A percentile compares a stretch with the other conserved stretches of the same genome.
Conservation (phyloP, 2,113 vertebrate species). For the Laticauda laticaudata region DNA sequence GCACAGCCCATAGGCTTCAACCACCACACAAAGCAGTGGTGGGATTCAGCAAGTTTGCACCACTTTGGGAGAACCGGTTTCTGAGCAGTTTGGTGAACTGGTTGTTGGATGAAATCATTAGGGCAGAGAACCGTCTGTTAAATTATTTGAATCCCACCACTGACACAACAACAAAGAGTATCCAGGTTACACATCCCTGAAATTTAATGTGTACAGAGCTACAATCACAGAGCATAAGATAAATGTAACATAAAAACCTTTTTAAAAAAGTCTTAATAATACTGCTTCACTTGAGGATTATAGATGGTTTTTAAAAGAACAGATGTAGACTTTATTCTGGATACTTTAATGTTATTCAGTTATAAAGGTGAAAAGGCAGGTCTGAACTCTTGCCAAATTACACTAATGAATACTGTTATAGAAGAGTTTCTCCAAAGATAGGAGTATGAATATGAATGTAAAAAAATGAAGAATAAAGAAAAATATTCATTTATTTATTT, state of each 20-base stretch:
- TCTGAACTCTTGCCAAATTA: neutral
- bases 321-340: neutral
- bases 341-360: neutral
- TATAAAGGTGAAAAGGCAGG: neutral
- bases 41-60: no score
- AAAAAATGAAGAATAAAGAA: neutral
- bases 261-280: neutral
- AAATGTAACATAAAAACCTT: neutral
- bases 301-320: slow-evolving; percentile 1
- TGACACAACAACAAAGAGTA: neutral
- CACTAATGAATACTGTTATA: neutral
- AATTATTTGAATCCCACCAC: no score
- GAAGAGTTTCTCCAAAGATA: neutral
- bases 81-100: no score
- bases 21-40: neutral
- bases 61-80: no score
- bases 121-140: no score
- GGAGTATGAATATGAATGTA: neutral
- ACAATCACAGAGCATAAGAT: neutral
- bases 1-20: neutral
- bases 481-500: neutral
- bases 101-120: no score
- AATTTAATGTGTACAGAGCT: neutral
- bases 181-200: neutral
- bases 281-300: neutral